phyloP scores from a whole-genome alignment of 1,140 invertebrate genomes.

The Drosophila ercepeae region DNA sequence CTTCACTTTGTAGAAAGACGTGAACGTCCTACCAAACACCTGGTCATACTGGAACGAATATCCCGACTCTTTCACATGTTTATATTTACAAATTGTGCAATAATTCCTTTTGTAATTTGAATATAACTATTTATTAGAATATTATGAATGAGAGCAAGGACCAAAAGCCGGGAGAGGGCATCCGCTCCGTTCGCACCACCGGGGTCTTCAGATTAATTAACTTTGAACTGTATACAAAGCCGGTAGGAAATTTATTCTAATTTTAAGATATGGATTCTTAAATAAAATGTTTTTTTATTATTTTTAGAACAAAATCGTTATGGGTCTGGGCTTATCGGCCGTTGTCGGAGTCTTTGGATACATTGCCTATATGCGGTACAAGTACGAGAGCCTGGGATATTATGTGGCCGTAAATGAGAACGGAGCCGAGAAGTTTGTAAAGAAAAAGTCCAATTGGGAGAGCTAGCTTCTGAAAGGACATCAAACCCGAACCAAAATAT shows the following conservation, averaged over 20 bases:
- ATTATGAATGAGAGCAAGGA: conserved; percentile 47
- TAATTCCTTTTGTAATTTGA: not conserved
- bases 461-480: not conserved
- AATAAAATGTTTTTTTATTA: not conserved
- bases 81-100: conserved; percentile 65
- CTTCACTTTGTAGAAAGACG: not conserved
- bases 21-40: not conserved
- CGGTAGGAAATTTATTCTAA: conserved; percentile 86
- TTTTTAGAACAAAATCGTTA: conserved; percentile 91
- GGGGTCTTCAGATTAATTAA: conserved; percentile 90
- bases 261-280: not conserved
- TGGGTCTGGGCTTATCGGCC: conserved; percentile 89
- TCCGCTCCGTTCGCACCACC: conserved; percentile 89
- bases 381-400: conserved; percentile 90
- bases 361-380: conserved; percentile 91
- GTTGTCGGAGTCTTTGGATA: conserved; percentile 90
- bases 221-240: conserved; percentile 93
- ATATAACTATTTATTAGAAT: not conserved
- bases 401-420: conserved; percentile 90
- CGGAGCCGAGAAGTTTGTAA: conserved; percentile 89
- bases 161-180: conserved; percentile 88
- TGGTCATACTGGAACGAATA: conserved; percentile 13
- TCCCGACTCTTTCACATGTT: conserved; percentile 19
- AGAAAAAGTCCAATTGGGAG: conserved; percentile 92
- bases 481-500: not conserved